phyloP scores from a whole-genome alignment of 2,113 vertebrate species.

The Eonycteris spelaea region DNA sequence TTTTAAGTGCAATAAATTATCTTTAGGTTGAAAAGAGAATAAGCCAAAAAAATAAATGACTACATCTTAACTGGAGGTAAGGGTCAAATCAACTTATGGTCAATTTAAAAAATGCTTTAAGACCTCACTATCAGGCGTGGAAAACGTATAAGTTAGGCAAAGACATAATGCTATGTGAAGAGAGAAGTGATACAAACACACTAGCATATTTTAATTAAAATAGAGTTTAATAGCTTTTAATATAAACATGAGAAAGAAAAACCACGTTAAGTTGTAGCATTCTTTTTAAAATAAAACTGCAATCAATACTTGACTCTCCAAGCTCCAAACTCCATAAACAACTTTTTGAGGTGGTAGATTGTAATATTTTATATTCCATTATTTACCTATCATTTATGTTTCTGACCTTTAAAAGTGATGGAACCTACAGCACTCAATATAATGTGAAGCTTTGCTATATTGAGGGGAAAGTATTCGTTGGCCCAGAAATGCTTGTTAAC shows the following conservation, averaged over 20 bases:
- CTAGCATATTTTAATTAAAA: conserved; percentile 86
- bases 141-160: background rate
- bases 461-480: conserved; percentile 45
- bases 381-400: conserved; percentile 35
- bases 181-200: conserved; percentile 67
- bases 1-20: background rate
- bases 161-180: background rate
- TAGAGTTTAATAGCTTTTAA: conserved; percentile 90
- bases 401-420: conserved; percentile 55
- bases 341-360: conserved; percentile 76
- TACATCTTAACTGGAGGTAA: background rate
- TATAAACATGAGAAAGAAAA: conserved; percentile 90
- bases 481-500: conserved; percentile 47
- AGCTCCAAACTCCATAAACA: conserved; percentile 71
- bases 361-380: conserved; percentile 69
- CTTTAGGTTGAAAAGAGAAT: background rate
- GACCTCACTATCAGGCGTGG: background rate
- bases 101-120: background rate
- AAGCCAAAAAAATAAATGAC: background rate
- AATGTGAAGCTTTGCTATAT: conserved; percentile 50
- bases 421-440: conserved; percentile 59
- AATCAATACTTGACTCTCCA: conserved; percentile 83
- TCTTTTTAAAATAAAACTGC: conserved; percentile 83
- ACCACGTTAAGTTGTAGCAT: conserved; percentile 84
- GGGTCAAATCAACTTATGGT: background rate